Percentiles rank a stretch among this genome's conserved stretches.
These are phyloP conservation scores for Bombus confusus DNA, from an alignment of 1,140 invertebrate genomes.

Conservation along the genomic window DNA sequence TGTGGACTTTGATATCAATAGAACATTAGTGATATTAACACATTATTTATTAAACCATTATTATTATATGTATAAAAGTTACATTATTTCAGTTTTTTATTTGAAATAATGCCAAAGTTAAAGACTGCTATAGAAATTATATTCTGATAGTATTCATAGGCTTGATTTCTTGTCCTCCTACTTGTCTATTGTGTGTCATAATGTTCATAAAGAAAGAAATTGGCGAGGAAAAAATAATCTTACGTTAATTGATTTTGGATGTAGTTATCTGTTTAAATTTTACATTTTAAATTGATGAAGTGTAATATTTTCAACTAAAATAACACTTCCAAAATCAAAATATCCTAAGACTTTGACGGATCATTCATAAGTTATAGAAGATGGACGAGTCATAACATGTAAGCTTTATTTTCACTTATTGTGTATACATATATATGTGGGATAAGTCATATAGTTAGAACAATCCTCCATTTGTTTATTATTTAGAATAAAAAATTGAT, in stretches of 20 bases:
- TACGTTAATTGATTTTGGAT: conserved; percentile 40
- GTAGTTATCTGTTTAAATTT: conserved; percentile 40
- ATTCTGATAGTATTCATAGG: conserved; percentile 42
- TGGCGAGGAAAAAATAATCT: conserved; percentile 3
- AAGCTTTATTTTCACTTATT: conserved; percentile 37
- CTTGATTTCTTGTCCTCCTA: conserved; percentile 37
- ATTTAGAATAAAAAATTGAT: background rate
- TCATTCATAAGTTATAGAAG: conserved; percentile 25
- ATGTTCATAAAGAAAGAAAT: conserved; percentile 33
- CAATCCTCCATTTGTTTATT: background rate
- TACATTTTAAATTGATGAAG: conserved; percentile 11
- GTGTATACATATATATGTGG: background rate
- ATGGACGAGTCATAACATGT: conserved; percentile 40
- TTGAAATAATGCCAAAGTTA: conserved; percentile 61
- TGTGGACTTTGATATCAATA: background rate
- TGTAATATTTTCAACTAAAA: background rate
- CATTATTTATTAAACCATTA: conserved; percentile 10
- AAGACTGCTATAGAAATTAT: conserved; percentile 50
- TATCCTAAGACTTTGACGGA: conserved; percentile 31
- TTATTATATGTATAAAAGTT: conserved; percentile 3
- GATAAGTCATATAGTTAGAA: conserved; percentile 1
- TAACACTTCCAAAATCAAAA: conserved; percentile 54
- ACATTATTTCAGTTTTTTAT: conserved; percentile 25
- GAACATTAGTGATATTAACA: background rate
- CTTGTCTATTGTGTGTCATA: conserved; percentile 46